A percentile compares a stretch with the other conserved stretches of the same genome.
These are phyloP conservation scores for Drosophila merina DNA, from an alignment of 2,888 invertebrate genomes.

Conservation along the genomic window DNA sequence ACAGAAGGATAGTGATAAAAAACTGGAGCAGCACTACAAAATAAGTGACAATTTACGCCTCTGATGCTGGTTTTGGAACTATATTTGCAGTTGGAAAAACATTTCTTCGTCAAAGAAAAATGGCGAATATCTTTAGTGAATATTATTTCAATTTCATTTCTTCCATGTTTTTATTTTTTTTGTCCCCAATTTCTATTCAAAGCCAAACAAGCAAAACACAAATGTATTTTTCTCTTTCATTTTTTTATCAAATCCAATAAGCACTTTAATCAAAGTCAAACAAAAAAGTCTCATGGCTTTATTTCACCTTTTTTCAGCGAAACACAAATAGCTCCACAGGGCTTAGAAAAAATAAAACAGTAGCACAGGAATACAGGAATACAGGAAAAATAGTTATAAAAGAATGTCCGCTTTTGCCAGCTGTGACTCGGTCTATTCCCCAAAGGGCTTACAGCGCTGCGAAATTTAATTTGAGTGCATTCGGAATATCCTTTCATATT, in stretches of 20 bases:
- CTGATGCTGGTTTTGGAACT: too few species aligned
- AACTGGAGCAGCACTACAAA: too few species aligned
- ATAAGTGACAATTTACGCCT: too few species aligned
- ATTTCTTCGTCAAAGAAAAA: too few species aligned
- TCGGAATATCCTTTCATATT: constrained; percentile 14
- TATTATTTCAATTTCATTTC: not conserved
- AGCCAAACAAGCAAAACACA: constrained; percentile 1
- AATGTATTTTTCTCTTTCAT: constrained; percentile 5
- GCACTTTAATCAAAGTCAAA: constrained; percentile 54
- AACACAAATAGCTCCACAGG: constrained; percentile 29
- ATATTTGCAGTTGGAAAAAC: too few species aligned
- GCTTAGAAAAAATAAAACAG: constrained; percentile 12
- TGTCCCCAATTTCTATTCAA: not conserved
- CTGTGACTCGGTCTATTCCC: constrained; percentile 32
- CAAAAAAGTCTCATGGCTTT: constrained; percentile 36
- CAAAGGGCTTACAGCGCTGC: constrained; percentile 32
- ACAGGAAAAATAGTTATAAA: constrained; percentile 22
- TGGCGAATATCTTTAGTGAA: not conserved
- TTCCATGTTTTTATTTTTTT: not conserved
- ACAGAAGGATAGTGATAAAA: not conserved
- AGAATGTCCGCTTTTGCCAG: constrained; percentile 18
- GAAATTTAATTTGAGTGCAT: constrained; percentile 42
- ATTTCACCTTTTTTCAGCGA: constrained; percentile 51
- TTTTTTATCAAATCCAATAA: constrained; percentile 58
- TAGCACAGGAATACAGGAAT: constrained; percentile 16